phyloP scores from a whole-genome alignment of 1,140 invertebrate genomes.

The Neocloeon triangulifer region DNA sequence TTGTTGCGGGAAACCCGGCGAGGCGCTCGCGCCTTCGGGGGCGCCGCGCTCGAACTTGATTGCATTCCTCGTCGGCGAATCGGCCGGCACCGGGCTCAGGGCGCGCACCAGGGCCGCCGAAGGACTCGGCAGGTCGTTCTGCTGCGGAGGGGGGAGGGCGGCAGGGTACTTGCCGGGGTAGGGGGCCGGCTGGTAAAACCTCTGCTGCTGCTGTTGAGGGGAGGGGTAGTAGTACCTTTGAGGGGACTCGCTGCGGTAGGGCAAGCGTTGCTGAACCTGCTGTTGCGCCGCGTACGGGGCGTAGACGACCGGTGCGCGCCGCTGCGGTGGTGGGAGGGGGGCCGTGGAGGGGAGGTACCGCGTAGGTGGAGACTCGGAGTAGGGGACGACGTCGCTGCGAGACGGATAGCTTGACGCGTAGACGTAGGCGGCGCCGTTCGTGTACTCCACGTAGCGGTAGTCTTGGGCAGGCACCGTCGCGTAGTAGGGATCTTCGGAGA shows the following conservation, averaged over 20 bases:
- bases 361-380: no score
- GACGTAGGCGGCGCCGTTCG: no score
- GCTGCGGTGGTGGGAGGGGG: not conserved
- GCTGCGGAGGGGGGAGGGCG: not conserved
- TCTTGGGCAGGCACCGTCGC: no score
- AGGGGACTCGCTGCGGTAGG: no score
- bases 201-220: not conserved
- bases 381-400: no score
- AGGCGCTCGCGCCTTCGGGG: slow-evolving; percentile 15
- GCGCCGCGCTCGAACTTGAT: slow-evolving; percentile 10
- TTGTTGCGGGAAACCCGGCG: slow-evolving; percentile 9
- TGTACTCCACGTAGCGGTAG: no score
- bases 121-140: not conserved
- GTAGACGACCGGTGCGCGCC: not conserved
- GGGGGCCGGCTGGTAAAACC: slow-evolving; percentile 1
- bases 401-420: no score
- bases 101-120: not conserved
- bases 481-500: not conserved
- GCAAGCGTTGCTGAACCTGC: not conserved
- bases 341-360: not conserved
- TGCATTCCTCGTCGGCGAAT: slow-evolving; percentile 2
- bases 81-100: not conserved
- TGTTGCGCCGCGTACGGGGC: not conserved
- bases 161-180: not conserved
- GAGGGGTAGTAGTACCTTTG: no score